Evolutionary conservation across 2,797 vertebrate genomes (phyloP).

Genomic region (Pitangus sulphuratus): DNA sequence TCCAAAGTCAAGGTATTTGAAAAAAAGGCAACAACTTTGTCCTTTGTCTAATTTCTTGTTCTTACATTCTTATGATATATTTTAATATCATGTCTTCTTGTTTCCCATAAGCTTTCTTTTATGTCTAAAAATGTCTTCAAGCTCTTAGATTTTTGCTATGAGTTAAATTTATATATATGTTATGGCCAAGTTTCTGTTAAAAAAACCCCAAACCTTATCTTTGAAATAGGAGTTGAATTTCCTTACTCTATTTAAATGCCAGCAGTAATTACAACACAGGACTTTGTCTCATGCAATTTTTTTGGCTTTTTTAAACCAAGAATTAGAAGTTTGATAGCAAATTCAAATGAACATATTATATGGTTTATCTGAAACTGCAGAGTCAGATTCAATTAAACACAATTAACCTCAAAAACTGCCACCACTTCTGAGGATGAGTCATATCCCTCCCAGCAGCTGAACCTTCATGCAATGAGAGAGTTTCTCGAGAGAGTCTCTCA

Average conservation of each 20-base stretch:
- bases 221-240: conserved; percentile 2
- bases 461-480: not conserved
- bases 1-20: not conserved
- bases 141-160: not conserved
- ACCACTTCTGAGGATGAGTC: not conserved
- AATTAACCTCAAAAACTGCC: conserved; percentile 18
- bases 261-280: not conserved
- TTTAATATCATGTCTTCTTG: not conserved
- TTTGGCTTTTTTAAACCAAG: not conserved
- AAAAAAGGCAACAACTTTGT: not conserved
- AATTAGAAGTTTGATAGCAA: conserved; percentile 4
- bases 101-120: not conserved
- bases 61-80: not conserved
- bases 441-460: not conserved
- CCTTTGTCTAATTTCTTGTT: not conserved
- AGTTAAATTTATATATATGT: not conserved
- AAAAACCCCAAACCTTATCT: not conserved
- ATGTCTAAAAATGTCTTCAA: conserved; percentile 5
- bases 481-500: not conserved
- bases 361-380: conserved; percentile 30
- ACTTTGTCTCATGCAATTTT: not conserved
- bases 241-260: not conserved
- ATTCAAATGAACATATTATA: not conserved
- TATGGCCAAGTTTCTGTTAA: not conserved
- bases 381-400: conserved; percentile 33